Base-by-base conservation (phyloP, 2,113 vertebrate genomes). In the Chamaea fasciata region DNA sequence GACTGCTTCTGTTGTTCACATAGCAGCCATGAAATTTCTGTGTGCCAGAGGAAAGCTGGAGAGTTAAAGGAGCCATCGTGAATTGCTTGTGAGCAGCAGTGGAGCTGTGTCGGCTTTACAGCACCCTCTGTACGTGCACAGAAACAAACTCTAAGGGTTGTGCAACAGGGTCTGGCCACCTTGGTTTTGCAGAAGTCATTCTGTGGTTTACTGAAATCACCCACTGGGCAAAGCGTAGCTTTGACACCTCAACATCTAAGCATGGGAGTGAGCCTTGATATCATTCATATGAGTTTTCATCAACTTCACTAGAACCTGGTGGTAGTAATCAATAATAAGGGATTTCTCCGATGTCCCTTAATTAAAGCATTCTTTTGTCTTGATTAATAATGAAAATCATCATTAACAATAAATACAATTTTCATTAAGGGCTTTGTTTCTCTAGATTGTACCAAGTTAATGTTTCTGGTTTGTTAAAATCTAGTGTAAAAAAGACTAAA, bases 281-380 rank as follows among this genome's bases (percentile, higher is more conserved):
- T 41, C 12, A 7, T 52, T 89, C 22, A 27, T 41, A 37, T 26
- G n/a, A 80, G 35, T 52, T 75, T 74, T 68, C 65, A 71, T 56
- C 53, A 85, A 0, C 53, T 71, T 90, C 53, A 59, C 37, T 69
- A 27, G 65, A 41, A 64, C 65, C n/a, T 80, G 63, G 50, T 57
- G 74, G 44, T 53, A 92, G 52, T 15, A 20, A 89, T 85, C 57
- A 76, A 13, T 75, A 82, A 75, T 15, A 67, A 78, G 30, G 46
- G 57, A 69, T 65, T 85, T 90, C 63, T 91, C 71, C 83, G 35
- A 80, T 83, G 82, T 83, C 53, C 49, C 69, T 86, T 85, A 93
- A 93, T 86, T 70, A 94, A 88, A 95, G 22, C 44, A 37, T 81
- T 64, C 39, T 92, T 92, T 94, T 91, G 49, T 91, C 82, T 74